Percentiles rank a stretch among this genome's conserved stretches.
Conservation (phyloP, 2,888 invertebrate species). For the Leptopilina syphax region DNA sequence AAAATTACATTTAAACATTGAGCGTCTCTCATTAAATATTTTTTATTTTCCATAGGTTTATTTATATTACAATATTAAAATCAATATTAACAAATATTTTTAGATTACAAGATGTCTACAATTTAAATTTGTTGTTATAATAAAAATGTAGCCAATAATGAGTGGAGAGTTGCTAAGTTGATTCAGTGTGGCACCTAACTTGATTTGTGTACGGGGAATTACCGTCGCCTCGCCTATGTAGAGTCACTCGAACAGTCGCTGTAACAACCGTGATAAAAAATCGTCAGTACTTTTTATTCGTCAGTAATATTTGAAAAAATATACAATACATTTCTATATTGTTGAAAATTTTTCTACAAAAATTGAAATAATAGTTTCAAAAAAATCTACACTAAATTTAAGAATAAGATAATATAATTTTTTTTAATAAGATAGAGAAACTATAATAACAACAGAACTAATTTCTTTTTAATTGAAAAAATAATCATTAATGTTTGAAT, state of each 20-base stretch:
- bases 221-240: constrained; percentile 86
- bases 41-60: constrained; percentile 37
- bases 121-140: constrained; percentile 41
- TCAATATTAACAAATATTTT: constrained; percentile 42
- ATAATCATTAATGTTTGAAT: too few species aligned
- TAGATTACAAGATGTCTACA: constrained; percentile 40
- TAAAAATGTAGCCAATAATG: constrained; percentile 43
- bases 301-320: constrained; percentile 50
- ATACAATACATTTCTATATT: constrained; percentile 35
- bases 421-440: too few species aligned
- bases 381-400: background rate
- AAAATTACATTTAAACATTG: constrained; percentile 25
- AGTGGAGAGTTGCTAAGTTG: constrained; percentile 56
- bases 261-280: constrained; percentile 83
- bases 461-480: too few species aligned
- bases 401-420: too few species aligned
- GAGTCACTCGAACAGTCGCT: constrained; percentile 94
- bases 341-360: background rate
- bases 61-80: constrained; percentile 19
- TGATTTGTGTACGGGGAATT: constrained; percentile 75
- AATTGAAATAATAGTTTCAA: background rate
- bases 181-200: constrained; percentile 73
- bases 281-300: constrained; percentile 64
- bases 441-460: too few species aligned
- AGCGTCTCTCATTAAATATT: constrained; percentile 35